A percentile compares a stretch with the other conserved stretches of the same genome.
These are phyloP conservation scores for Hydrocynus forskahlii DNA, from an alignment of 2,797 vertebrate species.

Conservation along the genomic window DNA sequence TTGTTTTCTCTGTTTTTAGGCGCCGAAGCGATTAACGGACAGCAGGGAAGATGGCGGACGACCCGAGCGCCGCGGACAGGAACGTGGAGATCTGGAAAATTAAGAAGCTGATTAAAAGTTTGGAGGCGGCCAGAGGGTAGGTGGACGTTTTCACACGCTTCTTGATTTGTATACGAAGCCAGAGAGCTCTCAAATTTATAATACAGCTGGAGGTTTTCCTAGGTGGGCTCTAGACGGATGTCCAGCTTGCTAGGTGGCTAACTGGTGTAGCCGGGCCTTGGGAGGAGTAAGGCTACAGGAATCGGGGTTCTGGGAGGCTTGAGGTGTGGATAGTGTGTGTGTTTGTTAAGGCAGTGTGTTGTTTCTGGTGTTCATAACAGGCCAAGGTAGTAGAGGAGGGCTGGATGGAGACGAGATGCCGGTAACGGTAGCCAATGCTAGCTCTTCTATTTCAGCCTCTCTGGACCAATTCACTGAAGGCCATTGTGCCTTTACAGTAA, in stretches of 20 bases:
- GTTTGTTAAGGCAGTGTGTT: background rate
- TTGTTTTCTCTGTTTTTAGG: slow-evolving; percentile 64
- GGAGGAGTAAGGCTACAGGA: slow-evolving; percentile 27
- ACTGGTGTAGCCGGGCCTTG: slow-evolving; percentile 39
- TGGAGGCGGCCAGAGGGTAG: slow-evolving; percentile 96
- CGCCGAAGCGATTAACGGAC: slow-evolving; percentile 73
- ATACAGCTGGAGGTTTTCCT: too few relatives aligned
- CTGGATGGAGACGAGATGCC: background rate
- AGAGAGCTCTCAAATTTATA: background rate
- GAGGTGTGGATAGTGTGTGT: background rate
- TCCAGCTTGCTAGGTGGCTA: slow-evolving; percentile 22
- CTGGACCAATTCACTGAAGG: background rate
- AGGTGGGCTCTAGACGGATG: background rate
- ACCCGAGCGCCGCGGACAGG: slow-evolving; percentile 97
- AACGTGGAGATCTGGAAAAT: slow-evolving; percentile 99
- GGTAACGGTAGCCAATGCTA: background rate
- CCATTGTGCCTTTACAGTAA: background rate
- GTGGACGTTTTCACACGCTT: slow-evolving; percentile 34
- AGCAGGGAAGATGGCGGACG: slow-evolving; percentile 94
- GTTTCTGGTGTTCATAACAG: background rate
- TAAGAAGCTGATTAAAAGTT: slow-evolving; percentile 99
- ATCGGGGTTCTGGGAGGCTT: background rate
- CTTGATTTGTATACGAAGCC: background rate
- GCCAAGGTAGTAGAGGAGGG: background rate
- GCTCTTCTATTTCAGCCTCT: background rate